Conservation (phyloP, 1,140 invertebrate species). For the Atopsyche davidsoni region DNA sequence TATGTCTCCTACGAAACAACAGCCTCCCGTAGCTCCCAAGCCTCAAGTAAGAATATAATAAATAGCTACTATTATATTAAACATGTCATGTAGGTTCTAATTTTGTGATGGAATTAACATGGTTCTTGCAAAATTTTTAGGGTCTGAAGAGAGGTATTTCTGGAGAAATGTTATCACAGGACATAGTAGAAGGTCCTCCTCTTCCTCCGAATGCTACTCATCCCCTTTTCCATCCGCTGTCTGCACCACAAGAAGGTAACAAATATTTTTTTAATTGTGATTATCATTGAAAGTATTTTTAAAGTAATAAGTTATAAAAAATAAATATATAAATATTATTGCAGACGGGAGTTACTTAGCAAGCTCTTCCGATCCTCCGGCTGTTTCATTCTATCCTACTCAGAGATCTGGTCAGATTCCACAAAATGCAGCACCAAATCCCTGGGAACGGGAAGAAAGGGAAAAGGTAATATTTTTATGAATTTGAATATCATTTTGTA, state of each 20-base stretch:
- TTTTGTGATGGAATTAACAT: too few species aligned
- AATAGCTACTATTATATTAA: conserved; percentile 1
- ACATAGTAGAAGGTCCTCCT: conserved; percentile 57
- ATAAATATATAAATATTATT: conserved; percentile 5
- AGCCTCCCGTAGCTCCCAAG: conserved; percentile 49
- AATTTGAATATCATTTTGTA: too few species aligned
- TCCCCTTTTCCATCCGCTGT: conserved; percentile 50
- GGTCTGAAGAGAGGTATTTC: conserved; percentile 21
- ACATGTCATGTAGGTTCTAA: too few species aligned
- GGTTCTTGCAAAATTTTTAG: too few species aligned
- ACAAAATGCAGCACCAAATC: conserved; percentile 56
- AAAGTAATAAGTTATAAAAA: not conserved
- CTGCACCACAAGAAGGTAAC: not conserved
- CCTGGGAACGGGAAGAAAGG: conserved; percentile 84
- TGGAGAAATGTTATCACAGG: conserved; percentile 26
- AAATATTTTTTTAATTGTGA: not conserved
- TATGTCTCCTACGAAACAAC: conserved; percentile 46
- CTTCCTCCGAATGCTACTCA: conserved; percentile 68
- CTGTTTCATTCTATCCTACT: conserved; percentile 63
- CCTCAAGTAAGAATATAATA: conserved; percentile 35
- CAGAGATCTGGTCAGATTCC: conserved; percentile 26
- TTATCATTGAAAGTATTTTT: not conserved
- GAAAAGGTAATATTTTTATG: conserved; percentile 67
- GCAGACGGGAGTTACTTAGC: conserved; percentile 48
- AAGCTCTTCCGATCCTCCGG: conserved; percentile 69